Conservation (phyloP, 2,888 invertebrate species). For the Galerucella calmariensis region DNA sequence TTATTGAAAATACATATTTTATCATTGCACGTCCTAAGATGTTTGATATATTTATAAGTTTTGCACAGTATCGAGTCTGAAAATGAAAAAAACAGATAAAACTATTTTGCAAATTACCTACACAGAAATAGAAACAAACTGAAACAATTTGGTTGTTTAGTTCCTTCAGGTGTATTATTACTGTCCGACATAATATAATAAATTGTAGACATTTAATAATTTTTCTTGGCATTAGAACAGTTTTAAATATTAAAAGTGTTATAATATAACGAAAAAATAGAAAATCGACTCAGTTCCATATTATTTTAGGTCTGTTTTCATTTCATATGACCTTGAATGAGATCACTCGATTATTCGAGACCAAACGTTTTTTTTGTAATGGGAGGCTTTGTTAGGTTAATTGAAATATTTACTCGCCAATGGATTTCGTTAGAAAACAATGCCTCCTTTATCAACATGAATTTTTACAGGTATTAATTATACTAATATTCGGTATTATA, state of each 20-base stretch:
- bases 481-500: not conserved
- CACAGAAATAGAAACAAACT: too few species aligned
- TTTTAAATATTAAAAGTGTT: not conserved
- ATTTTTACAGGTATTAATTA: not conserved
- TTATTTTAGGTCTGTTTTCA: slow-evolving; percentile 7
- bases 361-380: not conserved
- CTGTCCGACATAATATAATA: not conserved
- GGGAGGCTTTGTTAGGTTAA: not conserved
- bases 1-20: slow-evolving; percentile 10
- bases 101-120: too few species aligned
- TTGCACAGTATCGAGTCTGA: too few species aligned
- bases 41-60: not conserved
- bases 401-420: not conserved
- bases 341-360: not conserved
- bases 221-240: not conserved
- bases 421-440: not conserved
- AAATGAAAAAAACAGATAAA: not conserved
- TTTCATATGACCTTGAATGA: slow-evolving; percentile 1
- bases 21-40: not conserved
- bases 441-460: not conserved
- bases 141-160: too few species aligned
- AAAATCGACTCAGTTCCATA: not conserved
- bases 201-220: not conserved
- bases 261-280: not conserved
- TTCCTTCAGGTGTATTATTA: not conserved